Conservation (phyloP, 2,888 invertebrate genomes). For the Pedicia rivosa region DNA sequence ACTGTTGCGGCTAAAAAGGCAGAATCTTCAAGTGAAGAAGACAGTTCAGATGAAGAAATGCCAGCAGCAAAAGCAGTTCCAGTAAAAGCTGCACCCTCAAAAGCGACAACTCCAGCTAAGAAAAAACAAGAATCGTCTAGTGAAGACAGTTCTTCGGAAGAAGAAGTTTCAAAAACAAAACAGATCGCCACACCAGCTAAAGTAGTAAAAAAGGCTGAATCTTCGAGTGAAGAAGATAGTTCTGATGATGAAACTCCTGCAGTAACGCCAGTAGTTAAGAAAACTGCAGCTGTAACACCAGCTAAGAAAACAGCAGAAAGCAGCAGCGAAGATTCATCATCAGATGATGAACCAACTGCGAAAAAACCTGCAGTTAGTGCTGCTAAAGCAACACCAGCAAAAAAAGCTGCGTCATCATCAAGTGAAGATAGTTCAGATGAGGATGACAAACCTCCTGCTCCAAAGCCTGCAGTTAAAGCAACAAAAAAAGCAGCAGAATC, state of each 20-base stretch:
- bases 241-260: slow-evolving; percentile 16
- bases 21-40: slow-evolving; percentile 25
- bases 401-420: slow-evolving; percentile 13
- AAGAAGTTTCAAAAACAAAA: background rate
- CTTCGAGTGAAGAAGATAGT: slow-evolving; percentile 25
- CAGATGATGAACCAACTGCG: slow-evolving; percentile 1
- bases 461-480: slow-evolving; percentile 16
- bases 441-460: slow-evolving; percentile 10
- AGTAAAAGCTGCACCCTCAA: slow-evolving; percentile 9
- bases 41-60: slow-evolving; percentile 17
- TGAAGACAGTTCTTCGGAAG: slow-evolving; percentile 19
- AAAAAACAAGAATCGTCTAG: slow-evolving; percentile 11
- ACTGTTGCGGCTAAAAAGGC: slow-evolving; percentile 13
- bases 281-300: slow-evolving; percentile 13
- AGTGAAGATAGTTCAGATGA: slow-evolving; percentile 12
- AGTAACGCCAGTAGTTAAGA: slow-evolving; percentile 10
- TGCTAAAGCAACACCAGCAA: slow-evolving; percentile 9
- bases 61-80: slow-evolving; percentile 17
- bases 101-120: slow-evolving; percentile 9
- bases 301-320: slow-evolving; percentile 14
- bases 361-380: slow-evolving; percentile 18
- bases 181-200: slow-evolving; percentile 17
- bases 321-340: slow-evolving; percentile 5
- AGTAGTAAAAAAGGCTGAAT: slow-evolving; percentile 24
- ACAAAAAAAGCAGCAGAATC: slow-evolving; percentile 18